Evolutionary conservation across 2,113 vertebrate species (phyloP).

Genomic region (Natator depressus): DNA sequence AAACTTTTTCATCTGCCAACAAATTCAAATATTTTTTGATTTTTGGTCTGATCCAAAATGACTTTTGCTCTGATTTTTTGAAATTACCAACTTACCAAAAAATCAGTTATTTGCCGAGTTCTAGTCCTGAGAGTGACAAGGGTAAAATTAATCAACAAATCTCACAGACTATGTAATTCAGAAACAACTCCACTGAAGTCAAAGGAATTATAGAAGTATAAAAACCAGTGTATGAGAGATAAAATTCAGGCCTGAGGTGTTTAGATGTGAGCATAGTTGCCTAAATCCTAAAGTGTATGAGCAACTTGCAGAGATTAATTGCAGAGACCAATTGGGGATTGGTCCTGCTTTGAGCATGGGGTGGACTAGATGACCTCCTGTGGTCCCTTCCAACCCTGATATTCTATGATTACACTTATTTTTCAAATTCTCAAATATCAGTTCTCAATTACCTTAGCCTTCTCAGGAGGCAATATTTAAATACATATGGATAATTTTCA

Average conservation of each 20-base stretch:
- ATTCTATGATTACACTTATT: not conserved
- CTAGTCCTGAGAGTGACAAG: not conserved
- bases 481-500: not conserved
- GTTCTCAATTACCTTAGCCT: not conserved
- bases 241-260: not conserved
- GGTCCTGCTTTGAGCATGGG: no score
- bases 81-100: not conserved
- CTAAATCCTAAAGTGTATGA: not conserved
- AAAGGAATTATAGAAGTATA: not conserved
- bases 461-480: not conserved
- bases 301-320: not conserved
- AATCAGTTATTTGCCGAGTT: not conserved
- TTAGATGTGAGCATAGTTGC: not conserved
- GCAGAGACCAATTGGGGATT: no score
- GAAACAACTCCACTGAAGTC: not conserved
- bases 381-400: no score
- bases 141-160: not conserved
- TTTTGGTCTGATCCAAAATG: not conserved
- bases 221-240: not conserved
- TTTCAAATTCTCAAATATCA: not conserved
- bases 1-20: not conserved
- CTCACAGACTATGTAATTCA: not conserved
- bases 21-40: not conserved
- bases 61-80: not conserved
- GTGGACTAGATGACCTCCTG: no score